Base-by-base conservation (phyloP, 2,797 vertebrate genomes). In the Ptychadena robeensis region DNA sequence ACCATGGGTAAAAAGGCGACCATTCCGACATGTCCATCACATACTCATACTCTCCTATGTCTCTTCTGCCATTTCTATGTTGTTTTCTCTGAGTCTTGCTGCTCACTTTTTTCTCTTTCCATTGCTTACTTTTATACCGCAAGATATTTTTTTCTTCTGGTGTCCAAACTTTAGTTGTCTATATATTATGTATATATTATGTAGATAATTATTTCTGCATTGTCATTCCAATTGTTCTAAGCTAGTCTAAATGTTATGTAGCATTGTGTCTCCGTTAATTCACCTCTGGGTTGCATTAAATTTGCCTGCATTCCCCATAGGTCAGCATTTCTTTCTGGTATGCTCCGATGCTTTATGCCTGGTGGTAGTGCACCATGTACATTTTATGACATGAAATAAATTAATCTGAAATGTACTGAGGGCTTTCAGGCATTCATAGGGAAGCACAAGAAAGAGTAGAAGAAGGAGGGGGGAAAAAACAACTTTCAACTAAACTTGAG, bases 251-350 rank as follows among this genome's bases (percentile, higher is more conserved):
- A 80, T 61, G 76, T 32, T 57, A 32, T 67, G 70, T 74, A 80
- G 82, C 71, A 69, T 74, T 80, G 70, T 79, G 70, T 53, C 70
- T 74, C 71, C n/a, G 48, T 68, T 84, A 80, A 84, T 84, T 80
- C 70, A 63, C 70, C 77, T 69, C 63, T 73, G 76, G 72, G 63
- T 84, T 80, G 30, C 35, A 80, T 80, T 84, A 69, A 37, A 74
- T 84, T 63, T 84, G 77, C 71, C 59, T 77, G 32, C 18, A 35
- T 84, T 79, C 61, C 82, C 70, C 71, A 63, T 80, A 84, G 82
- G 70, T 84, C 82, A 84, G 82, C 82, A 80, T 80, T 80, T 84
- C 63, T 73, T 79, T 68, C 32, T 73, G 38, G 64, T 53, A 73
- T 73, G 44, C 67, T 53, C 59, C 44, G 69, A 72, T 80, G 59